Conservation (phyloP, 2,888 invertebrate genomes). For the Drosophila rubida region DNA sequence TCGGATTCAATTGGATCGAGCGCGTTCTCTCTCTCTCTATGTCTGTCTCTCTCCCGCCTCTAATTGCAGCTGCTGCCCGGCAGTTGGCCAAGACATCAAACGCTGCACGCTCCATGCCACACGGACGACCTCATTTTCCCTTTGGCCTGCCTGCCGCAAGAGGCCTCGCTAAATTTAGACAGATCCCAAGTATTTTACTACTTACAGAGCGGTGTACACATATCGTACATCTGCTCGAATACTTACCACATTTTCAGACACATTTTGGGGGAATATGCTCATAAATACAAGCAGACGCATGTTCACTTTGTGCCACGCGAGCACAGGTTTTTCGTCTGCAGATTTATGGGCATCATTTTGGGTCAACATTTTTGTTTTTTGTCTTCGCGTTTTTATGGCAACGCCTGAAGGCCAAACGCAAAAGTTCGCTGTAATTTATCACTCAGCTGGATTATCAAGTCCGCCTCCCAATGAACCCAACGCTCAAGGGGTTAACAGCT, state of each 20-base stretch:
- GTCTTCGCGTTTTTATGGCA: slow-evolving; percentile 13
- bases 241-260: not conserved
- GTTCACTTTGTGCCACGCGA: slow-evolving; percentile 44
- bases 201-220: slow-evolving; percentile 27
- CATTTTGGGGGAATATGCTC: not conserved
- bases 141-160: slow-evolving; percentile 42
- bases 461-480: not conserved
- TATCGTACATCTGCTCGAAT: not conserved
- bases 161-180: slow-evolving; percentile 64
- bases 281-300: not conserved
- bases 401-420: slow-evolving; percentile 70
- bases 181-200: slow-evolving; percentile 43
- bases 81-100: slow-evolving; percentile 62
- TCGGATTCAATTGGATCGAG: slow-evolving; percentile 31
- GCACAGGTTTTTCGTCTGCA: slow-evolving; percentile 51
- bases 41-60: slow-evolving; percentile 42
- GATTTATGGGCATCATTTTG: slow-evolving; percentile 63
- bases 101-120: slow-evolving; percentile 41
- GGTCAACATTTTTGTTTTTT: slow-evolving; percentile 27
- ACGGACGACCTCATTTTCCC: slow-evolving; percentile 63
- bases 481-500: not conserved
- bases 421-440: slow-evolving; percentile 73
- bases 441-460: slow-evolving; percentile 37
- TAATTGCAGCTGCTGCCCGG: slow-evolving; percentile 67
- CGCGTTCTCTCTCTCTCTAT: not conserved